phyloP scores from a whole-genome alignment of 2,888 invertebrate genomes.

The Eustalomyia histrio region DNA sequence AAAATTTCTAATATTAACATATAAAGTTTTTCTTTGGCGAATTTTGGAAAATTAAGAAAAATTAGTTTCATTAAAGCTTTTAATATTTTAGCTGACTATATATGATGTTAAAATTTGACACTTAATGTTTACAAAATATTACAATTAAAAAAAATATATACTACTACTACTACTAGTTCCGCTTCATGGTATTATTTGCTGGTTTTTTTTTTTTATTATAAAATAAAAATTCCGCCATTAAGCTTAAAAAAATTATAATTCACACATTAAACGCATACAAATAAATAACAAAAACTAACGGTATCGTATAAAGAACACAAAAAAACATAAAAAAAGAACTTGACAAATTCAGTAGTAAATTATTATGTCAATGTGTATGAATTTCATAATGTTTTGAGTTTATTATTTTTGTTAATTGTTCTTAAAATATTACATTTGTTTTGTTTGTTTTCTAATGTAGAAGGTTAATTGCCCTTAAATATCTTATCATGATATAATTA shows the following conservation, averaged over 20 bases:
- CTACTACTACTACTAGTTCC: conserved; percentile 53
- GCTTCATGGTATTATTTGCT: conserved; percentile 41
- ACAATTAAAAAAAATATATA: conserved; percentile 1
- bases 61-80: no score
- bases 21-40: no score
- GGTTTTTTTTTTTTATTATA: conserved; percentile 6
- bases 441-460: conserved; percentile 15
- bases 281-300: conserved; percentile 39
- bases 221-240: conserved; percentile 31
- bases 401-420: conserved; percentile 29
- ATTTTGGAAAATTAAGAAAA: no score
- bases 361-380: not conserved
- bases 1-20: no score
- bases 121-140: conserved; percentile 43
- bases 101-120: conserved; percentile 30
- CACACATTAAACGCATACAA: conserved; percentile 46
- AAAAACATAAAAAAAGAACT: conserved; percentile 39
- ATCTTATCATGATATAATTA: conserved; percentile 42
- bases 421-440: not conserved
- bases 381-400: conserved; percentile 7
- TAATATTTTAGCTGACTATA: not conserved
- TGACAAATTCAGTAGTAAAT: conserved; percentile 51
- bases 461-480: conserved; percentile 54
- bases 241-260: conserved; percentile 29
- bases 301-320: conserved; percentile 15